Conservation (phyloP, 2,888 invertebrate genomes). For the Ochropleura plecta region DNA sequence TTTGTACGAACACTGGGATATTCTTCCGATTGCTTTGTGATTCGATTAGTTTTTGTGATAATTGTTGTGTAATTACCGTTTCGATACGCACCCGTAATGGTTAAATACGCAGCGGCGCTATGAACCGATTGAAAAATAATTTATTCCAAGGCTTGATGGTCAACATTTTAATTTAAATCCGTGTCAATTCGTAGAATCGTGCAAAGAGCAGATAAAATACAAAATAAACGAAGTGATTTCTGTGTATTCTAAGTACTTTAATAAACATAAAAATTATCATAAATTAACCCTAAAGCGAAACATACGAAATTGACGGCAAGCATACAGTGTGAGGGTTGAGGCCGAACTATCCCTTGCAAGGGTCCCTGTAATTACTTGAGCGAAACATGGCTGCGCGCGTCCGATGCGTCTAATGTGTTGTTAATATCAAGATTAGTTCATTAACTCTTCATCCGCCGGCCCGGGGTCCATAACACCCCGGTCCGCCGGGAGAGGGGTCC, state of each 20-base stretch:
- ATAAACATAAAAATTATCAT: constrained; percentile 74
- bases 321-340: constrained; percentile 65
- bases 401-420: constrained; percentile 89
- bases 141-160: constrained; percentile 23
- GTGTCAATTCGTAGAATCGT: background rate
- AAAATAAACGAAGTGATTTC: constrained; percentile 3
- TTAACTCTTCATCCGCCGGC: constrained; percentile 87
- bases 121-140: constrained; percentile 38
- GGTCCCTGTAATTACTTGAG: constrained; percentile 79
- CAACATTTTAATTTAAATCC: constrained; percentile 18
- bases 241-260: constrained; percentile 64
- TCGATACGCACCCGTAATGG: constrained; percentile 57
- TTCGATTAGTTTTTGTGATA: constrained; percentile 87
- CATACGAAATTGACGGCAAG: constrained; percentile 68
- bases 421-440: constrained; percentile 90
- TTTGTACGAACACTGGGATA: constrained; percentile 80
- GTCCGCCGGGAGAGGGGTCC: constrained; percentile 69
- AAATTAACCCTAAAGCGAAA: constrained; percentile 73
- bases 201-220: constrained; percentile 1
- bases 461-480: constrained; percentile 68
- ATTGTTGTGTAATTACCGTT: constrained; percentile 75
- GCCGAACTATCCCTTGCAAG: constrained; percentile 74
- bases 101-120: constrained; percentile 44
- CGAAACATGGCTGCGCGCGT: constrained; percentile 78
- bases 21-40: constrained; percentile 86